Conservation (phyloP, 2,797 vertebrate genomes). For the Pyrocephalus nanus region DNA sequence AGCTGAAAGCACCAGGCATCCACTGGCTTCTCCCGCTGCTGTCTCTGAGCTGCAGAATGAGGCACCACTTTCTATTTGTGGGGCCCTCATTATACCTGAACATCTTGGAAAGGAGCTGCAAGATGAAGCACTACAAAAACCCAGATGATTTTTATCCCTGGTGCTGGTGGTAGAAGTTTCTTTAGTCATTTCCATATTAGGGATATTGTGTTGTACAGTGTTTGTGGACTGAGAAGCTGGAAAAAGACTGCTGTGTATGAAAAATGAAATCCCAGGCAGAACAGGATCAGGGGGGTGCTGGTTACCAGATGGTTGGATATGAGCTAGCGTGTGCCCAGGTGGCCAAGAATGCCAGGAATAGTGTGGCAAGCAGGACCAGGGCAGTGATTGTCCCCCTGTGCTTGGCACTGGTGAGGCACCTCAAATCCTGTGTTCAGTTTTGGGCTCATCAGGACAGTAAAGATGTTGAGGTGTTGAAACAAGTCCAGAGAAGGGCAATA, state of each 20-base stretch:
- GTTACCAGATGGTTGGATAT: not conserved
- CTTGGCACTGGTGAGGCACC: not conserved
- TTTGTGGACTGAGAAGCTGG: not conserved
- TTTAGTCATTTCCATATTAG: not conserved
- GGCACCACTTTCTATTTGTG: not conserved
- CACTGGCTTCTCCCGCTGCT: not conserved
- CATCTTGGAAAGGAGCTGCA: not conserved
- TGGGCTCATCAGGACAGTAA: not conserved
- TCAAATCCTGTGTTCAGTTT: not conserved
- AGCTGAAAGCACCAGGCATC: not conserved
- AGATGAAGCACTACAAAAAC: not conserved
- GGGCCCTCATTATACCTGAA: not conserved
- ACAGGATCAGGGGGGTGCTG: not conserved
- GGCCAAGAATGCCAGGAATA: too few relatives aligned
- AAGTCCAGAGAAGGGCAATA: not conserved
- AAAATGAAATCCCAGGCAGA: not conserved
- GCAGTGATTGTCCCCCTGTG: not conserved
- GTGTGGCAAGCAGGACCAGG: not conserved
- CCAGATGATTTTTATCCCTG: not conserved
- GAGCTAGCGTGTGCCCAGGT: not conserved
- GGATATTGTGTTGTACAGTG: not conserved
- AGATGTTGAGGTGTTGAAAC: not conserved
- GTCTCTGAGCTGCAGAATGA: not conserved
- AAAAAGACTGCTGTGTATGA: not conserved
- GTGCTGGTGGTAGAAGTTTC: not conserved